A percentile compares a stretch with the other conserved stretches of the same genome.
Evolutionary conservation across 2,888 invertebrate species (phyloP).

Genomic region (Acleris laterana): DNA sequence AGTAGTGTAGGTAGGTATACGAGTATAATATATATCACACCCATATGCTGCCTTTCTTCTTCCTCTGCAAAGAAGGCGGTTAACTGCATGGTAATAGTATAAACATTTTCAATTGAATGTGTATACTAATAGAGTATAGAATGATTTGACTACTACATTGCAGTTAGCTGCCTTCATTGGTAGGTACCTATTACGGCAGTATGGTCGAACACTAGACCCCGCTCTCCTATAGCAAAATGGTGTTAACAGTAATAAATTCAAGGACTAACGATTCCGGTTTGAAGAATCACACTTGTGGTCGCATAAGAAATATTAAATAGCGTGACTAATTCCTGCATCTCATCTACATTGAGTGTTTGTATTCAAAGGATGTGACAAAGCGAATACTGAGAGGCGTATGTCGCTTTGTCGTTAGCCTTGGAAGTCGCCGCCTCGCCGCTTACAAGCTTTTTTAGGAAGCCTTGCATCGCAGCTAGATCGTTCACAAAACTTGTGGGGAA

Average conservation of each 20-base stretch:
- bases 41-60: no score
- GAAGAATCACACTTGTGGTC: slow-evolving; percentile 6
- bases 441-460: slow-evolving; percentile 34
- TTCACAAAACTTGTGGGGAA: slow-evolving; percentile 10
- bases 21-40: no score
- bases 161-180: no score
- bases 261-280: slow-evolving; percentile 23
- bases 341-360: slow-evolving; percentile 31
- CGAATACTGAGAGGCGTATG: slow-evolving; percentile 24
- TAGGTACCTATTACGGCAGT: no score
- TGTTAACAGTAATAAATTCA: slow-evolving; percentile 8
- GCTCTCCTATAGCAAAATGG: neutral
- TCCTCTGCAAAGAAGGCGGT: no score
- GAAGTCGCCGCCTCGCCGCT: slow-evolving; percentile 21
- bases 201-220: no score
- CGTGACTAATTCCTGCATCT: slow-evolving; percentile 36
- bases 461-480: slow-evolving; percentile 12
- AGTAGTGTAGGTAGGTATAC: no score
- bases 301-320: slow-evolving; percentile 27
- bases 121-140: no score
- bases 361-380: slow-evolving; percentile 30
- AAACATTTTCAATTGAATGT: no score
- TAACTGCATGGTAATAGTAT: no score
- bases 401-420: slow-evolving; percentile 33
- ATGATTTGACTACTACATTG: no score